Percentiles rank a stretch among this genome's conserved stretches.
These are phyloP conservation scores for Globodera ellingtonae DNA, from an alignment of 1,140 invertebrate genomes.

Conservation along the genomic window DNA sequence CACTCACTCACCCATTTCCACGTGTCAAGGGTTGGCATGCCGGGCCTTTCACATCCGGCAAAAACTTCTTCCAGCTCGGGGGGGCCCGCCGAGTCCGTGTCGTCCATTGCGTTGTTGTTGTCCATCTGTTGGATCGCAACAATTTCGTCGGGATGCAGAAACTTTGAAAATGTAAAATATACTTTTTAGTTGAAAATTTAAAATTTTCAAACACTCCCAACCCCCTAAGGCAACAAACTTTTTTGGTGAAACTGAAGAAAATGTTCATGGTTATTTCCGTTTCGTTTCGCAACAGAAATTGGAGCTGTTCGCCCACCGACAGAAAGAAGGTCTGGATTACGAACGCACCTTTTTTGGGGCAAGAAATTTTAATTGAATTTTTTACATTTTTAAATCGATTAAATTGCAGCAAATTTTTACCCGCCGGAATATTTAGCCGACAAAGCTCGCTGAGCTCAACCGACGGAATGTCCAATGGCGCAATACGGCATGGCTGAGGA, in stretches of 20 bases:
- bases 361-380: neutral
- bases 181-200: too few species aligned
- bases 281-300: constrained; percentile 31
- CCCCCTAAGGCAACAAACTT: neutral
- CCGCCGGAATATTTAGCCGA: constrained; percentile 37
- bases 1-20: constrained; percentile 43
- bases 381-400: neutral
- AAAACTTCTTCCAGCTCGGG: constrained; percentile 26
- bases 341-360: constrained; percentile 16
- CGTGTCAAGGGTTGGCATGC: constrained; percentile 49
- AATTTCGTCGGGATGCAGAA: neutral
- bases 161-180: too few species aligned
- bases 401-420: constrained; percentile 1
- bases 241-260: constrained; percentile 31
- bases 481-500: constrained; percentile 3
- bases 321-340: constrained; percentile 40
- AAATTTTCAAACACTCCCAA: neutral
- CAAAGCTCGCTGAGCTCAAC: constrained; percentile 9
- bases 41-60: constrained; percentile 59
- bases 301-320: constrained; percentile 23
- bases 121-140: neutral
- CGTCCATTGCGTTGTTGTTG: neutral
- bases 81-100: neutral
- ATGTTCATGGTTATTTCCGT: constrained; percentile 43
- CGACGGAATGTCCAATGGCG: constrained; percentile 19